Conservation (phyloP, 64 coral and sea anemone species). For the Dendronephthya gigantea region DNA sequence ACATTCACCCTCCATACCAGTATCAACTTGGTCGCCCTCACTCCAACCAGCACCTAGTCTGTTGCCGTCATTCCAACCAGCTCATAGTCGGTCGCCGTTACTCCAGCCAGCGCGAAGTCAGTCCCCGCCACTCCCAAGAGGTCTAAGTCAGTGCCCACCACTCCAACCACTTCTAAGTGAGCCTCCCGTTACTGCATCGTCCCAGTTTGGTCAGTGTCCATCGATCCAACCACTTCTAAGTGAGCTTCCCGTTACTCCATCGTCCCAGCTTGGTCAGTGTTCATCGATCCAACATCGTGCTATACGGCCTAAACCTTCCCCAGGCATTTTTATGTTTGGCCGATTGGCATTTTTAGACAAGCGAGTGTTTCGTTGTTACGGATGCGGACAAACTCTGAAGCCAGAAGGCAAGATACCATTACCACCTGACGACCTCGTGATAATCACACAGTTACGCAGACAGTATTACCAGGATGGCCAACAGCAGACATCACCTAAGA, state of each 20-base stretch:
- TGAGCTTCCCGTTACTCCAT: background rate
- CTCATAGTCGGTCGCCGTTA: no score
- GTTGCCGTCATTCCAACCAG: no score
- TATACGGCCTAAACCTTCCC: background rate
- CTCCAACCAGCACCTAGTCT: no score
- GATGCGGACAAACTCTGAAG: slow-evolving; percentile 13
- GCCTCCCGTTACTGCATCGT: no score
- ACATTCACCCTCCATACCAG: no score
- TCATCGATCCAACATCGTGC: background rate
- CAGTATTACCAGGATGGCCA: slow-evolving; percentile 28
- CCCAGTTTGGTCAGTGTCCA: no score
- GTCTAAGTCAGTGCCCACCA: no score
- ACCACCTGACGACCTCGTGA: slow-evolving; percentile 25
- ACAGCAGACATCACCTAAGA: slow-evolving; percentile 13
- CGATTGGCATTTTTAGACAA: slow-evolving; percentile 3
- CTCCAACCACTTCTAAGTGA: no score
- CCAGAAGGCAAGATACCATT: slow-evolving; percentile 9
- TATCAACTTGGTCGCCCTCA: no score
- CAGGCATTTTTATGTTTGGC: background rate
- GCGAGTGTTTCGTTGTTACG: slow-evolving; percentile 17
- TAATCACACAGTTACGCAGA: slow-evolving; percentile 32
- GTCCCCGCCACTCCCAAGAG: no score
- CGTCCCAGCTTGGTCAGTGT: background rate
- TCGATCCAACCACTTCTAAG: background rate
- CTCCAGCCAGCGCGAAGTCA: no score